phyloP scores from a whole-genome alignment of 1,140 invertebrate species.

The Hylyphantes graminicola region DNA sequence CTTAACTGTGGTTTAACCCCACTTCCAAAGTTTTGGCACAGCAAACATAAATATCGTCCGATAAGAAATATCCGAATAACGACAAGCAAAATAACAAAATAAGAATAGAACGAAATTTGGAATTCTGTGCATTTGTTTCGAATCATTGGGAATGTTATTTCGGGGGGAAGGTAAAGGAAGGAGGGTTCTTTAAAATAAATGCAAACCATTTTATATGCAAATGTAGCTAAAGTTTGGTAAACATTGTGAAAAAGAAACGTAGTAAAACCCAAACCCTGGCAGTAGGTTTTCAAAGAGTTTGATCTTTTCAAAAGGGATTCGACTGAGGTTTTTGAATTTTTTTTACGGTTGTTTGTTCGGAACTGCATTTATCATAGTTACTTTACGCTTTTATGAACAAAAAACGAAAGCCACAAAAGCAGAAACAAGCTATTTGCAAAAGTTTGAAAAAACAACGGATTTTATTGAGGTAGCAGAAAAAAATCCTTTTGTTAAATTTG shows the following conservation, averaged over 20 bases:
- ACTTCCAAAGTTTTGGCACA: neutral
- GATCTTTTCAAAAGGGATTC: constrained; percentile 10
- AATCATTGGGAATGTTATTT: neutral
- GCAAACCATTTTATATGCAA: constrained; percentile 49
- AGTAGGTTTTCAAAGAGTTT: constrained; percentile 31
- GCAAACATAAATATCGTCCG: neutral
- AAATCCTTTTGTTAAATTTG: constrained; percentile 22
- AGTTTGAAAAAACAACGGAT: constrained; percentile 4
- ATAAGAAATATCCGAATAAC: neutral
- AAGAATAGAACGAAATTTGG: neutral
- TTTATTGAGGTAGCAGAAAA: constrained; percentile 15
- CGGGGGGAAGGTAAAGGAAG: neutral
- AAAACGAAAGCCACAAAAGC: neutral
- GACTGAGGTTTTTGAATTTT: neutral
- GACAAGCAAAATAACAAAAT: neutral
- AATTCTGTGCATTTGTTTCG: constrained; percentile 2
- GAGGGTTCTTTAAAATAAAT: constrained; percentile 21
- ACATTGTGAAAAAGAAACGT: constrained; percentile 1
- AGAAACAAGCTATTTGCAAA: neutral
- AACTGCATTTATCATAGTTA: neutral
- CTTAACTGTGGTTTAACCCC: neutral
- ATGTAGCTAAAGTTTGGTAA: constrained; percentile 17
- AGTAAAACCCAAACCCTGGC: neutral
- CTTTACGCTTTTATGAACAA: neutral
- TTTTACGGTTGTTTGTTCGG: neutral